phyloP scores from a whole-genome alignment of 2,888 invertebrate genomes.

The Nephrotoma guestfalica region DNA sequence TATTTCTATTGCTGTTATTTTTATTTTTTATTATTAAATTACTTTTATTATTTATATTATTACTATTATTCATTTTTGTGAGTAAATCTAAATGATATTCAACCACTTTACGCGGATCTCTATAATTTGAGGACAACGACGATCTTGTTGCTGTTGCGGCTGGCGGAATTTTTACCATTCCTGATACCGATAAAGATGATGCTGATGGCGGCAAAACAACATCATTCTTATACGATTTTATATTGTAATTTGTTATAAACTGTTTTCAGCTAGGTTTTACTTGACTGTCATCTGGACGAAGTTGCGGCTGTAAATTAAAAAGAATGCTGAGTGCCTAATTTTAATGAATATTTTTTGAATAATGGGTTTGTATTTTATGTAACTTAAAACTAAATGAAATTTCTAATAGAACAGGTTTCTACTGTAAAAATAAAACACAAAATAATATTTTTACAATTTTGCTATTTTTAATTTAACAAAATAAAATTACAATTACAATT shows the following conservation, averaged over 20 bases:
- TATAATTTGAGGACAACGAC: background rate
- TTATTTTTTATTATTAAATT: conserved; percentile 2
- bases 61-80: background rate
- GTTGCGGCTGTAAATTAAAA: conserved; percentile 23
- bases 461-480: no score
- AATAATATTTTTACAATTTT: no score
- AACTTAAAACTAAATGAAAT: background rate
- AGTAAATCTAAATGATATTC: conserved; percentile 3
- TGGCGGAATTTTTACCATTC: background rate
- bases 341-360: background rate
- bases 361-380: background rate
- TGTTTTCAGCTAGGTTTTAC: conserved; percentile 32
- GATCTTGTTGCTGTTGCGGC: background rate
- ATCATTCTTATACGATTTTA: background rate
- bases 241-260: background rate
- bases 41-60: background rate
- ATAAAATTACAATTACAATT: no score
- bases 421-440: no score
- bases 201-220: background rate
- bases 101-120: background rate
- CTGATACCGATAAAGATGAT: background rate
- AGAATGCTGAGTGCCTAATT: background rate
- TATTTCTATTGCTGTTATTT: background rate
- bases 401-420: background rate
- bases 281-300: conserved; percentile 31